Evolutionary conservation across 2,113 vertebrate genomes (phyloP), one percentile per base, ranked within the genome.

Genomic region (Mesembrinibis cayennensis): DNA sequence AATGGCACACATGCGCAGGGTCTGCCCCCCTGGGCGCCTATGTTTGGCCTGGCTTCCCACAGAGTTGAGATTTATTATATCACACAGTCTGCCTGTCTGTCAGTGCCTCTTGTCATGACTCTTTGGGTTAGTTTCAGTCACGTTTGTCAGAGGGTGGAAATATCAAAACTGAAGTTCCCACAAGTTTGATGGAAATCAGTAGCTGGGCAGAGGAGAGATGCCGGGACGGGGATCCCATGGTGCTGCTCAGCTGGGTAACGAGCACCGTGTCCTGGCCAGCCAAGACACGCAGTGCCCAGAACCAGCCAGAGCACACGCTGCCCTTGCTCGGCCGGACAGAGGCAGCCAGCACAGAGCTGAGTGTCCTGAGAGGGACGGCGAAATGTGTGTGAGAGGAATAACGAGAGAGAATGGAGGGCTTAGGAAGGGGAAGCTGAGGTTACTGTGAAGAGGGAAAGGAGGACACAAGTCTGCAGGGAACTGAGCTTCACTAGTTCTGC

Each of bases 1-100:
- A 55, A 3, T 11, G n/a, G 42, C 72, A 56, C 38, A 18, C 0
- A 0, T 18, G 19, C 2, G 10, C 11, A 36, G 36, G 30, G 21
- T 52, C 44, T 91, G 67, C 11, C 6, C 11, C 47, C 42, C 59
- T 10, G 42, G 11, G 34, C 0, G 0, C 63, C 72, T 49, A 52
- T 72, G 7, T 56, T 67, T 71, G 61, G 21, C 52, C 65, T 45
- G 62, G 25, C 23, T 56, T 59, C 42, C 36, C 58, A 23, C 0
- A 3, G 49, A 23, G 25, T 0, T 44, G 59, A 59, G 67, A 58
- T 87, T 81, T 36, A 10, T 50, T 32, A 3, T 32, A 50, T n/a
- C 66, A 26, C 8, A 2, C 27, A 13, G 26, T 9, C 4, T 9
- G 59, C 30, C 61, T 67, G 63, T 11, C 83, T 58, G 36, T 14